These are phyloP conservation scores for Pseudolycoriella hygida DNA, from an alignment of 2,888 invertebrate species.

Conservation along the genomic window DNA sequence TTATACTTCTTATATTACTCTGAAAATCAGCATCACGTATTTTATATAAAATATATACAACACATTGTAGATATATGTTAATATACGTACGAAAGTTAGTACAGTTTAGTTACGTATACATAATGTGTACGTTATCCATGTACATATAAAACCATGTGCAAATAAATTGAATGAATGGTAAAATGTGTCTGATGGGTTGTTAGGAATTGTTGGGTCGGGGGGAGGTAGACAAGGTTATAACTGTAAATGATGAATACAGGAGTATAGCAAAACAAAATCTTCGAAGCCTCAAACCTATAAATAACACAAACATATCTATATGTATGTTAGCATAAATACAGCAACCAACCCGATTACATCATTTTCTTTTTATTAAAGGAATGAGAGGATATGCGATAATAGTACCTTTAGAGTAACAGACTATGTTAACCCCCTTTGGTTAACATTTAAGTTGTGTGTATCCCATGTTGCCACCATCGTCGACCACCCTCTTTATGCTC, in stretches of 20 bases:
- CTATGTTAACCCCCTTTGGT: background rate
- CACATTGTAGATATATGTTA: background rate
- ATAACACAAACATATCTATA: too few species aligned
- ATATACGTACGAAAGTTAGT: too few species aligned
- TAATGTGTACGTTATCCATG: too few species aligned
- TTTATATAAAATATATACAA: background rate
- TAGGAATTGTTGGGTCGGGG: too few species aligned
- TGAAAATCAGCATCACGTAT: background rate
- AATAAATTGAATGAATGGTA: conserved; percentile 1
- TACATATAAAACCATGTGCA: background rate
- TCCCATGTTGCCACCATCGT: background rate
- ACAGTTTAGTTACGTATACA: too few species aligned
- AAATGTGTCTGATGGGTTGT: background rate
- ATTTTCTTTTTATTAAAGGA: background rate
- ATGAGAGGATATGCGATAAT: background rate
- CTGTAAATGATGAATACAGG: too few species aligned
- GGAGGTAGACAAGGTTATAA: too few species aligned
- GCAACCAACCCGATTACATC: background rate
- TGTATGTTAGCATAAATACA: too few species aligned
- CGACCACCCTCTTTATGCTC: background rate
- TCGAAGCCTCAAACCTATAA: too few species aligned
- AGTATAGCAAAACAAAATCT: too few species aligned
- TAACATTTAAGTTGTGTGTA: background rate
- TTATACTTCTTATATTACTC: background rate
- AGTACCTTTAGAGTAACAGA: background rate